Percentiles rank a stretch among this genome's conserved stretches.
These are phyloP conservation scores for Rhingia rostrata DNA, from an alignment of 2,888 invertebrate species.

Conservation along the genomic window DNA sequence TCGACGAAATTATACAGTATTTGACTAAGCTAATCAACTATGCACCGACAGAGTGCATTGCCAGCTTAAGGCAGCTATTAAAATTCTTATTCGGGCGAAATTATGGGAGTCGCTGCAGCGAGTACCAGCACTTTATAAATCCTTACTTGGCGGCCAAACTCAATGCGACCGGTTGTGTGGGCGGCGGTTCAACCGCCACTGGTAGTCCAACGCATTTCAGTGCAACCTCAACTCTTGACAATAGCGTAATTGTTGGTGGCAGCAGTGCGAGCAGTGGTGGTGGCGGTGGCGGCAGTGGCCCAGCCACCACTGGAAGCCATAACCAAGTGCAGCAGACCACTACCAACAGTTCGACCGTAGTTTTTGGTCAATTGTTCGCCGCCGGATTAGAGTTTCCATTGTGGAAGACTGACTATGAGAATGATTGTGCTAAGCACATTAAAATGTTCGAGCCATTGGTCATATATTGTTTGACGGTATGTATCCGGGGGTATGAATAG, in stretches of 20 bases:
- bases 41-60: constrained; percentile 87
- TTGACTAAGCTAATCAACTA: constrained; percentile 87
- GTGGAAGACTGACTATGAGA: constrained; percentile 84
- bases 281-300: constrained; percentile 8
- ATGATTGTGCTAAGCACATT: constrained; percentile 88
- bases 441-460: constrained; percentile 97
- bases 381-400: constrained; percentile 79
- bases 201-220: constrained; percentile 56
- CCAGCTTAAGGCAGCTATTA: constrained; percentile 89
- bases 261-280: constrained; percentile 11
- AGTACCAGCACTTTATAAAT: constrained; percentile 78
- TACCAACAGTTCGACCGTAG: constrained; percentile 74
- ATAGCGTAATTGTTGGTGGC: constrained; percentile 46
- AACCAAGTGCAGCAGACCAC: constrained; percentile 57
- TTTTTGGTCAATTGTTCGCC: constrained; percentile 81
- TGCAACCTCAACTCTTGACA: constrained; percentile 63
- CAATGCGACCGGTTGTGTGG: constrained; percentile 54
- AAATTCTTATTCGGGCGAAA: constrained; percentile 90
- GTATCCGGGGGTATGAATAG: constrained; percentile 66
- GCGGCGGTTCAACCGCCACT: constrained; percentile 50
- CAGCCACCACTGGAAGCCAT: constrained; percentile 43
- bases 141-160: constrained; percentile 78
- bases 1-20: constrained; percentile 90
- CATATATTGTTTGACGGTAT: constrained; percentile 93
- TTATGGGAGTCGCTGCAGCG: constrained; percentile 82